A percentile compares a stretch with the other conserved stretches of the same genome.
Conservation (phyloP, 1,140 invertebrate species). For the Scaptomyza graminum region DNA sequence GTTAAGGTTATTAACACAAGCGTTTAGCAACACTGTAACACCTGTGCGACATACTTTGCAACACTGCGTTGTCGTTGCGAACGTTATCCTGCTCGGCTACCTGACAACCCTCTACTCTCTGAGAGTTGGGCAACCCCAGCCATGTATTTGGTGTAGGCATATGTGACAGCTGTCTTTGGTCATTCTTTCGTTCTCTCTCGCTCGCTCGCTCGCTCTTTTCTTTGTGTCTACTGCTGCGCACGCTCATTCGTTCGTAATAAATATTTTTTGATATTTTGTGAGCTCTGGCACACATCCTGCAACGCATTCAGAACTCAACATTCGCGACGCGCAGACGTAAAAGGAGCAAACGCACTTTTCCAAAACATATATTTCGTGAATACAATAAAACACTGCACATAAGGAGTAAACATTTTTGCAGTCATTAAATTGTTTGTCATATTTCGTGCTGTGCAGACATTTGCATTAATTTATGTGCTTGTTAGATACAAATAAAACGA, state of each 20-base stretch:
- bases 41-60: conserved; percentile 14
- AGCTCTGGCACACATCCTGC: conserved; percentile 34
- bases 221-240: conserved; percentile 44
- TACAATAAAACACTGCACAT: neutral
- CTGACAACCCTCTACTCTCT: conserved; percentile 42
- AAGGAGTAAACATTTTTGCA: neutral
- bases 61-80: conserved; percentile 2
- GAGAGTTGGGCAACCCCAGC: conserved; percentile 27
- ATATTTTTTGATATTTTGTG: conserved; percentile 2
- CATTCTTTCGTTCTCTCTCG: neutral
- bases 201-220: neutral
- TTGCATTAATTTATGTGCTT: conserved; percentile 65
- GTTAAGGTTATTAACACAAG: neutral
- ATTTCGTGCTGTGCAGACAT: conserved; percentile 33
- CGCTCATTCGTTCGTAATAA: conserved; percentile 33
- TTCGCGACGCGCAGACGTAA: conserved; percentile 69
- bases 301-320: conserved; percentile 38
- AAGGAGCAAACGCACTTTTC: conserved; percentile 5
- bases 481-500: conserved; percentile 50
- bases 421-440: neutral
- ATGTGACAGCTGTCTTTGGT: conserved; percentile 54
- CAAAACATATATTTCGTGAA: conserved; percentile 1
- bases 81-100: conserved; percentile 29
- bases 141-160: neutral
- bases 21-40: conserved; percentile 37